These are phyloP conservation scores for Echiichthys vipera DNA, from an alignment of 2,797 vertebrate genomes.

Conservation along the genomic window DNA sequence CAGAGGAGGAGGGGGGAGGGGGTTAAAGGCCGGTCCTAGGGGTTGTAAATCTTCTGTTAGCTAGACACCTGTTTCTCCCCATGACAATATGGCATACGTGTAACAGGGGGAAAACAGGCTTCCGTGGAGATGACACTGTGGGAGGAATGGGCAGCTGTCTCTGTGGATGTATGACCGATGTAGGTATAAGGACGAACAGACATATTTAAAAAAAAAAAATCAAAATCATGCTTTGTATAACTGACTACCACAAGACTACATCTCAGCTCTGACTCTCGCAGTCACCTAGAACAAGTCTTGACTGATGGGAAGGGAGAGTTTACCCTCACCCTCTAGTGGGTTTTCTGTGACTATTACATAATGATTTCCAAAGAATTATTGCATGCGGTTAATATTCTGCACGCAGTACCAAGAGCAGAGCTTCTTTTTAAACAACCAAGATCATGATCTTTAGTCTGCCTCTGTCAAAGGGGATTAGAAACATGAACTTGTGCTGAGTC, in stretches of 20 bases:
- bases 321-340: conserved; percentile 18
- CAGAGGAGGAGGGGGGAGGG: no score
- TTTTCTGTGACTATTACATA: neutral
- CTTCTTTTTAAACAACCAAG: conserved; percentile 9
- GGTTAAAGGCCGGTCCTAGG: conserved; percentile 1
- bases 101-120: conserved; percentile 3
- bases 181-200: neutral
- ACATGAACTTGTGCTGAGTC: conserved; percentile 33
- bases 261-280: neutral
- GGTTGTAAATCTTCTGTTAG: conserved; percentile 37
- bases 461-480: conserved; percentile 39
- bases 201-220: neutral
- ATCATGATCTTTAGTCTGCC: conserved; percentile 25
- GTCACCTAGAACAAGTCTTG: neutral
- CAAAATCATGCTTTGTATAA: neutral
- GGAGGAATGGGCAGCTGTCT: neutral
- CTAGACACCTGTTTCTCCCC: conserved; percentile 29
- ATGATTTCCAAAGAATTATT: neutral
- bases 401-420: neutral
- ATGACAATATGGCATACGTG: conserved; percentile 34
- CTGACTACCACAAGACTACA: neutral
- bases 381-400: conserved; percentile 14
- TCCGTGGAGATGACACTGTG: neutral
- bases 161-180: neutral
- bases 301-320: neutral